These are phyloP conservation scores for Haliclystus octoradiatus DNA, from an alignment of 30 jellyfish, hydroid and myxozoan genomes.

Conservation along the genomic window DNA sequence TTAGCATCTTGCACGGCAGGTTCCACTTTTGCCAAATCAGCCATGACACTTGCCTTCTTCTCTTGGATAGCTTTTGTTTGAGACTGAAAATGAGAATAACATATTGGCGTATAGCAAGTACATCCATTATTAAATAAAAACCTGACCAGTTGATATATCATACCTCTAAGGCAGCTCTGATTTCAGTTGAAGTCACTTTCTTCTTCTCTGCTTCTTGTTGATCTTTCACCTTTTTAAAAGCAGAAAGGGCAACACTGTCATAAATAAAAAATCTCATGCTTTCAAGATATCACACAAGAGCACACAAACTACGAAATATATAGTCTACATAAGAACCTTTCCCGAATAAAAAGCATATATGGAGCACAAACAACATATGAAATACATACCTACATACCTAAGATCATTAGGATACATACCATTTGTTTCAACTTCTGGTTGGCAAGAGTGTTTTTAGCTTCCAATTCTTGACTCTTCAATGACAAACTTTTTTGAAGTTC, in stretches of 20 bases:
- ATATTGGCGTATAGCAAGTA: not conserved
- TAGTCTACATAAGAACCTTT: too few species aligned
- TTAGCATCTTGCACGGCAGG: slow-evolving; percentile 97
- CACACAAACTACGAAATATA: too few species aligned
- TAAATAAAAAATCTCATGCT: too few species aligned
- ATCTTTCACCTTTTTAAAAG: slow-evolving; percentile 85
- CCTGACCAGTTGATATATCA: not conserved
- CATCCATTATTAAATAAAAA: not conserved
- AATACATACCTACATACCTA: too few species aligned
- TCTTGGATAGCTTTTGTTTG: slow-evolving; percentile 84
- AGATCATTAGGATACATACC: slow-evolving; percentile 68
- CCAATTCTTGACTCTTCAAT: slow-evolving; percentile 89
- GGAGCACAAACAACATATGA: too few species aligned
- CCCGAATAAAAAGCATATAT: too few species aligned
- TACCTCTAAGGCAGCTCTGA: slow-evolving; percentile 62
- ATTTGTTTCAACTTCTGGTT: slow-evolving; percentile 88
- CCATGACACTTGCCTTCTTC: slow-evolving; percentile 85
- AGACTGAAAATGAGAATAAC: slow-evolving; percentile 11
- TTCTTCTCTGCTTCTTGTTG: slow-evolving; percentile 99
- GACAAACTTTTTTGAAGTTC: slow-evolving; percentile 93
- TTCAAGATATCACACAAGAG: too few species aligned
- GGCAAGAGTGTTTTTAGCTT: slow-evolving; percentile 93
- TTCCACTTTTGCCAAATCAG: slow-evolving; percentile 90
- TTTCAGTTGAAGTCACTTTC: slow-evolving; percentile 94
- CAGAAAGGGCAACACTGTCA: too few species aligned